Conservation (phyloP, 2,113 vertebrate species). For the Percina caprodes region DNA sequence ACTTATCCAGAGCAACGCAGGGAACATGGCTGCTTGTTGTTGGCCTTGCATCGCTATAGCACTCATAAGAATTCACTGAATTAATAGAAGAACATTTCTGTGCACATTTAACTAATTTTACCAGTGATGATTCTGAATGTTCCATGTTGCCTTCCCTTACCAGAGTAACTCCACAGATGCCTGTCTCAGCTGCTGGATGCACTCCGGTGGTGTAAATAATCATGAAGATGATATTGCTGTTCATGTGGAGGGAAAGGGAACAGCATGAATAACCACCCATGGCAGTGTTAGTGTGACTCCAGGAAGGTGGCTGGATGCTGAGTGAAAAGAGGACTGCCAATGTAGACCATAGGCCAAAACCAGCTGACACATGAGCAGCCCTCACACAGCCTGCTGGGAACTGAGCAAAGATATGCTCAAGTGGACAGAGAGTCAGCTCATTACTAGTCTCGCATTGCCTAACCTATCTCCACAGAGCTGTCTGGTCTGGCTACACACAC, state of each 20-base stretch:
- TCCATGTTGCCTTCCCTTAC: conserved; percentile 15
- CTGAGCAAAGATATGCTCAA: not conserved
- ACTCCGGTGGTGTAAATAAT: not conserved
- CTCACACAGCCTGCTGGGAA: not conserved
- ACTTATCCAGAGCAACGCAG: not conserved
- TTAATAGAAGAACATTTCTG: not conserved
- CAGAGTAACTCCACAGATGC: conserved; percentile 7
- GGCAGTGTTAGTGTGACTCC: conserved; percentile 2
- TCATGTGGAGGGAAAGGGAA: not conserved
- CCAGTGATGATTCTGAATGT: conserved; percentile 4
- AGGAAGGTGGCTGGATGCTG: not conserved
- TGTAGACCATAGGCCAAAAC: conserved; percentile 3
- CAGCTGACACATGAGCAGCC: not conserved
- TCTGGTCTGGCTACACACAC: too few species aligned
- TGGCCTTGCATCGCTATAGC: not conserved
- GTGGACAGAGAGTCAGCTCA: not conserved
- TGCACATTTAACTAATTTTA: not conserved
- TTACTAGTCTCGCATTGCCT: not conserved
- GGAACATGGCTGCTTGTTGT: not conserved
- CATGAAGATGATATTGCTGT: conserved; percentile 20
- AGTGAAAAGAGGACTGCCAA: conserved; percentile 3
- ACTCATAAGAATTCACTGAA: not conserved
- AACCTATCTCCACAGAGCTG: too few species aligned
- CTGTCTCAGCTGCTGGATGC: conserved; percentile 13
- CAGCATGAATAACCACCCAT: conserved; percentile 10